phyloP scores from a whole-genome alignment of 2,797 vertebrate genomes.

The Coregonus ussuriensis region DNA sequence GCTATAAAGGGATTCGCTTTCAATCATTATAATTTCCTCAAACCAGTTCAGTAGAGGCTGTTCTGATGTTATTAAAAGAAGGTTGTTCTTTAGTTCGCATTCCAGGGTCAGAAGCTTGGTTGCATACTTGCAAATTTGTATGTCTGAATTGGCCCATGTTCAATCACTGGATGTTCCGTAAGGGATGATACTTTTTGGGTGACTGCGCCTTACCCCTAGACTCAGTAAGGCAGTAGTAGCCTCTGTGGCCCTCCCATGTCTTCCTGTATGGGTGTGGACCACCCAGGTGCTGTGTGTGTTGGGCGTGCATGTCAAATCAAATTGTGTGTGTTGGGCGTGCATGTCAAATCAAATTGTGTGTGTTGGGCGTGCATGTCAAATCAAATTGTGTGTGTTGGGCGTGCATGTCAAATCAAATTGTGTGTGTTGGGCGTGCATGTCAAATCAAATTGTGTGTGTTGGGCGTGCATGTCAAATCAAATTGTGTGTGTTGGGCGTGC shows the following conservation, averaged over 20 bases:
- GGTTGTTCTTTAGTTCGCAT: conserved; percentile 6
- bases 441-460: no score
- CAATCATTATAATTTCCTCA: neutral
- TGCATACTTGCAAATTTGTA: conserved; percentile 13
- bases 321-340: no score
- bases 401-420: no score
- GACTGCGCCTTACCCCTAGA: no score
- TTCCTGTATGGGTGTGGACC: neutral
- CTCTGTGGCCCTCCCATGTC: neutral
- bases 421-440: no score
- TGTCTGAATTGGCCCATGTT: conserved; percentile 16
- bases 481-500: no score
- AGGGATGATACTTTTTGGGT: neutral
- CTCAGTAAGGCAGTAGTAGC: neutral
- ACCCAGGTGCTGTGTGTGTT: neutral
- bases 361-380: no score
- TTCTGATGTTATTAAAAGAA: neutral
- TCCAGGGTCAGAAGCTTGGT: conserved; percentile 23
- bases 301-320: no score
- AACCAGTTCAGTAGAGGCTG: neutral
- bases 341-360: no score
- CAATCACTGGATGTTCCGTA: conserved; percentile 1
- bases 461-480: no score
- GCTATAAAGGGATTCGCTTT: neutral
- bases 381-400: no score